Conservation (phyloP, 2,888 invertebrate genomes). For the Eristalis intricaria region DNA sequence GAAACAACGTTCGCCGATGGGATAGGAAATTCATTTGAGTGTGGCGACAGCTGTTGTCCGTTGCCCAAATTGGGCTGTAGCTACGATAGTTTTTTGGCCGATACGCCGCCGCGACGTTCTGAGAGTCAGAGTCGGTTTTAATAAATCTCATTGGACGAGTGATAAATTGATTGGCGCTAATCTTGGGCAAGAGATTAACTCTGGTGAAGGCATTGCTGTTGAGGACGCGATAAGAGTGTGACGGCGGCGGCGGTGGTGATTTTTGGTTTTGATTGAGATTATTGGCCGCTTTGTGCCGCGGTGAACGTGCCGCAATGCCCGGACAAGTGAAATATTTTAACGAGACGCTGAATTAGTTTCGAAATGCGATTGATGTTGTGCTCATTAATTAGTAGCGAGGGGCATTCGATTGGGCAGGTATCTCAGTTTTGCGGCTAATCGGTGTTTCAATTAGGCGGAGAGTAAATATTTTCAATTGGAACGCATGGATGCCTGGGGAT, state of each 20-base stretch:
- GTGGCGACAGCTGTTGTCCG: slow-evolving; percentile 66
- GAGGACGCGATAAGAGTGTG: slow-evolving; percentile 51
- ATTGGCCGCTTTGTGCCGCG: slow-evolving; percentile 50
- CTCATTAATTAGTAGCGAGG: slow-evolving; percentile 60
- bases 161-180: slow-evolving; percentile 72
- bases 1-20: slow-evolving; percentile 23
- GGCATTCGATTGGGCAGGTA: neutral
- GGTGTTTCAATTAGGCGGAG: neutral
- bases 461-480: neutral
- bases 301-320: neutral
- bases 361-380: slow-evolving; percentile 63
- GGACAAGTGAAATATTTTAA: slow-evolving; percentile 56
- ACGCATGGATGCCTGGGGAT: neutral
- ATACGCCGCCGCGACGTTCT: neutral
- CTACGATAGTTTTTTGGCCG: neutral
- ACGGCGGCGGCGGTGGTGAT: slow-evolving; percentile 6
- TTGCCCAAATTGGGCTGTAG: slow-evolving; percentile 58
- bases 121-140: slow-evolving; percentile 50
- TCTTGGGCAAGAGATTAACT: slow-evolving; percentile 54
- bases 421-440: neutral
- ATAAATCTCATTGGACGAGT: slow-evolving; percentile 63
- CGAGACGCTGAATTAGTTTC: slow-evolving; percentile 64
- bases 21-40: slow-evolving; percentile 64
- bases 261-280: slow-evolving; percentile 59
- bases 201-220: slow-evolving; percentile 45